phyloP scores from a whole-genome alignment of 2,888 invertebrate species.

The Parthenolecanium corni region DNA sequence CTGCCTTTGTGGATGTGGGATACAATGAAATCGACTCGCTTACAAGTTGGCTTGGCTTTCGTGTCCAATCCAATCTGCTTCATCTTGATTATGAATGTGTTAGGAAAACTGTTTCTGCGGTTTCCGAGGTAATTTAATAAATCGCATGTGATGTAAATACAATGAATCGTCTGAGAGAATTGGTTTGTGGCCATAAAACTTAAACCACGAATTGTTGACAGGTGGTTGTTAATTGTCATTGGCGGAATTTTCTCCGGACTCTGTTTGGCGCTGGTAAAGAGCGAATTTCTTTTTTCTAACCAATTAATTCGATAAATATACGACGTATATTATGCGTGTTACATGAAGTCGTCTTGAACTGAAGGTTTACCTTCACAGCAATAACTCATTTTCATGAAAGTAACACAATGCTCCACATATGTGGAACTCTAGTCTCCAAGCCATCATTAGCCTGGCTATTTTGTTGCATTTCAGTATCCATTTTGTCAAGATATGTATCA shows the following conservation, averaged over 20 bases:
- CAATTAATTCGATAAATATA: neutral
- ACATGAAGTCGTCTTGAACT: too few relatives aligned
- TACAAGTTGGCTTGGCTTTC: neutral
- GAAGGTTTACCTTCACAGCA: too few relatives aligned
- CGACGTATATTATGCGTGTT: neutral
- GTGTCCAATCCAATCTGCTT: neutral
- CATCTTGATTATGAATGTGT: too few relatives aligned
- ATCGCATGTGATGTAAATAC: neutral
- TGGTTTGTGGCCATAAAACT: too few relatives aligned
- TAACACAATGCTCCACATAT: neutral
- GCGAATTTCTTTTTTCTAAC: neutral
- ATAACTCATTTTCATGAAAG: too few relatives aligned
- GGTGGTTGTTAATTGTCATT: constrained; percentile 89
- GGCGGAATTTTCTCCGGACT: constrained; percentile 88
- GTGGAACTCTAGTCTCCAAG: neutral
- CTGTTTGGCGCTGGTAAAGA: constrained; percentile 54
- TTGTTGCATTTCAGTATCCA: constrained; percentile 59
- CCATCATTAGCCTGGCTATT: neutral
- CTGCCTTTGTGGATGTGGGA: neutral
- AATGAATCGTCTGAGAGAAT: too few relatives aligned
- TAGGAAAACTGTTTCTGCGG: too few relatives aligned
- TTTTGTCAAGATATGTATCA: constrained; percentile 82
- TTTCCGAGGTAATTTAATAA: neutral
- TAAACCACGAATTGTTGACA: constrained; percentile 35
- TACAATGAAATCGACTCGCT: neutral